Base-by-base conservation (phyloP, 2,888 invertebrate species). In the Adelognathus sp. region DNA sequence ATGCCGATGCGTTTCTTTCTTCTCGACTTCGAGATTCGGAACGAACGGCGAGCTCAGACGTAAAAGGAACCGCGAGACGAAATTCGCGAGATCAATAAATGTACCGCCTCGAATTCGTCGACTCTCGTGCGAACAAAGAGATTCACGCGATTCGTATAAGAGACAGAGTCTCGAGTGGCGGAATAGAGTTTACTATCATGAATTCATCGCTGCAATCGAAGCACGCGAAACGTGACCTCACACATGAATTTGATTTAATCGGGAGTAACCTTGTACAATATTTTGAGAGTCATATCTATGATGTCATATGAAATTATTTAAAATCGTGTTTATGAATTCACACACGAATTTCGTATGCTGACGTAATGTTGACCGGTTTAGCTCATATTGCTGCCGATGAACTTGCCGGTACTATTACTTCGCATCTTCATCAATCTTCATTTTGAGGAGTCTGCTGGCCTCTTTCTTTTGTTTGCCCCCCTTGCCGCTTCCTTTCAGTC, bases 71-170 rank as follows among this genome's bases (percentile, higher is more conserved):
- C 50, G 50, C 50, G 50, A 11, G 50, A 50, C 50, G 24, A 21
- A n/a, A 50, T 50, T 50, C 50, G 5, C 21, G 50, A 50, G 50
- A 50, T 50, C 46, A 46, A 46, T 46, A 46, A 46, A 46, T 46
- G 46, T 21, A 9, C 3, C 46, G 46, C 21, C 11, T 46, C 21
- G 46, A 46, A 46, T 9, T 46, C 46, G 39, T 46, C 9, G 46
- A 11, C 18, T 21, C 21, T 14, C 50, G 3, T 24, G 50, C 21
- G 50, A 50, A 50, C 50, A 50, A 50, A 50, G 24, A 50, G 24
- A 24, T 50, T 50, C 3, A 11, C n/a, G 11, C 50, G 21, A 2
- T 11, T 24, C 50, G 50, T 24, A 21, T 4, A n/a, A 50, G 21
- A 3, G 3, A 46, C 21, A 46, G 11, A 9, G 44, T 2, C 9